These are phyloP conservation scores for Chamaedrilus cognettii DNA, from an alignment of 2,888 invertebrate species.

Conservation along the genomic window DNA sequence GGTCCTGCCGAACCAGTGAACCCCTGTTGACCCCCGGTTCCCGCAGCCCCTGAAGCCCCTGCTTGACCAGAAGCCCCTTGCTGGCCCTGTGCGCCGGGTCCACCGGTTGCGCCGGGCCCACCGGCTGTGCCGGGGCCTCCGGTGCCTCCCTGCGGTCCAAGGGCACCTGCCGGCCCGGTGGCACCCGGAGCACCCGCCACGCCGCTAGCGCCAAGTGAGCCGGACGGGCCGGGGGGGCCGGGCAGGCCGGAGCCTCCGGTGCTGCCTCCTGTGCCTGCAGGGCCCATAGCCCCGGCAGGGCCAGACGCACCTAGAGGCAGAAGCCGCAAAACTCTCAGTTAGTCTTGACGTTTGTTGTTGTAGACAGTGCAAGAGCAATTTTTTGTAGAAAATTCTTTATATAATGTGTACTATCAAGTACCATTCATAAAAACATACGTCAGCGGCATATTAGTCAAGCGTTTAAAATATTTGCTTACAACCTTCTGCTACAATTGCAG, in stretches of 20 bases:
- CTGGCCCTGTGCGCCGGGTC: neutral
- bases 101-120: conserved; percentile 11
- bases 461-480: too few relatives aligned
- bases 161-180: neutral
- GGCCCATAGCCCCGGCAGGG: conserved; percentile 4
- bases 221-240: conserved; percentile 25
- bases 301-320: conserved; percentile 17
- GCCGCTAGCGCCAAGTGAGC: conserved; percentile 27
- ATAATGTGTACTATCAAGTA: too few relatives aligned
- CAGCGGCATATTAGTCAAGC: too few relatives aligned
- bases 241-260: conserved; percentile 24
- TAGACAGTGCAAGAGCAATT: too few relatives aligned
- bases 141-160: conserved; percentile 4
- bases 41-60: conserved; percentile 12
- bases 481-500: too few relatives aligned
- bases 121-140: conserved; percentile 9
- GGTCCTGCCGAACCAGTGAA: too few relatives aligned
- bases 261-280: conserved; percentile 8
- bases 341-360: too few relatives aligned
- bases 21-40: too few relatives aligned
- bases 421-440: too few relatives aligned
- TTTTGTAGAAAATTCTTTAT: too few relatives aligned
- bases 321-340: too few relatives aligned
- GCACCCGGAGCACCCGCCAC: conserved; percentile 17
- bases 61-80: conserved; percentile 10